These are phyloP conservation scores for Phalangium opilio DNA, from an alignment of 2,888 invertebrate species.

Conservation along the genomic window DNA sequence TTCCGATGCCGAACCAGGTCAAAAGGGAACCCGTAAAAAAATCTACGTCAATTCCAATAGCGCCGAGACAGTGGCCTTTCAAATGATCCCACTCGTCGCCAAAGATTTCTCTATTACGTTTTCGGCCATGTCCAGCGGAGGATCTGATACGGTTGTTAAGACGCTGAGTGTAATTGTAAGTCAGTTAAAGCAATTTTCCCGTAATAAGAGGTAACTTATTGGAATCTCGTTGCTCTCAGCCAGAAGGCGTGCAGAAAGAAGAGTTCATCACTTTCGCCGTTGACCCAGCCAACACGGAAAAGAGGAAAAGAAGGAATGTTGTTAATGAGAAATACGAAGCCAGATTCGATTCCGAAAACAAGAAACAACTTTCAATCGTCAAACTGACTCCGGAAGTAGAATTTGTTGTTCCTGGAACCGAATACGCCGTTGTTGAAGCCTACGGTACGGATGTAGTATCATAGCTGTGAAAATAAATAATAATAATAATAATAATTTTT, in stretches of 20 bases:
- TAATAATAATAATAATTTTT: too few relatives aligned
- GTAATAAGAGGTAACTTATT: neutral
- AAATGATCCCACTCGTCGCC: slow-evolving; percentile 18
- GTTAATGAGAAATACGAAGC: slow-evolving; percentile 6
- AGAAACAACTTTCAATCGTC: slow-evolving; percentile 15
- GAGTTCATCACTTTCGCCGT: slow-evolving; percentile 14
- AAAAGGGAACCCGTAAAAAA: slow-evolving; percentile 14
- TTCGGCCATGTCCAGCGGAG: slow-evolving; percentile 13
- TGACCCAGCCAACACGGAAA: slow-evolving; percentile 20
- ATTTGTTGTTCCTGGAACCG: slow-evolving; percentile 16
- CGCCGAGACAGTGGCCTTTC: slow-evolving; percentile 14
- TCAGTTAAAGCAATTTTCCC: neutral
- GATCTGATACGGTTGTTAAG: slow-evolving; percentile 16
- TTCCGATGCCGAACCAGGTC: slow-evolving; percentile 16
- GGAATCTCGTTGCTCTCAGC: slow-evolving; percentile 4
- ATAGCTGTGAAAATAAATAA: too few relatives aligned
- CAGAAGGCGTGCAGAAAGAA: slow-evolving; percentile 14
- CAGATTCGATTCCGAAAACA: slow-evolving; percentile 12
- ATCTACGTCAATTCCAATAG: slow-evolving; percentile 12
- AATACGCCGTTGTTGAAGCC: slow-evolving; percentile 15
- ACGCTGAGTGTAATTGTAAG: slow-evolving; percentile 15
- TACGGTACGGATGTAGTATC: slow-evolving; percentile 11
- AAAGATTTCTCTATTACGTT: slow-evolving; percentile 17
- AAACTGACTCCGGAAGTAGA: slow-evolving; percentile 3
- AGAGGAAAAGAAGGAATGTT: slow-evolving; percentile 14